Evolutionary conservation across 2,797 vertebrate genomes (phyloP), one percentile per base, ranked within the genome.

Genomic region (Cryptoblepharus egeriae): DNA sequence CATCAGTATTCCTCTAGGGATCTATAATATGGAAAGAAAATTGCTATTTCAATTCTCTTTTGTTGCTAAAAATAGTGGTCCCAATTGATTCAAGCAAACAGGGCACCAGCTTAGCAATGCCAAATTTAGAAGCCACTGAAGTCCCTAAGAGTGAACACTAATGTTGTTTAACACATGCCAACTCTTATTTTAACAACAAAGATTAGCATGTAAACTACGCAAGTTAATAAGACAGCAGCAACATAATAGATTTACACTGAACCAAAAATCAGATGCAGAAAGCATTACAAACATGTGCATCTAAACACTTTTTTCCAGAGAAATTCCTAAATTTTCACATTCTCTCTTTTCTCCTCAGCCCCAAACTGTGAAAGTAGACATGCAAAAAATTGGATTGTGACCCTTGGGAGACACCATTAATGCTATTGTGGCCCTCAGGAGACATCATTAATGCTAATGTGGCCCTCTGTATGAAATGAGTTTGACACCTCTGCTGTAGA

Each of bases 11-110:
- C 93, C 95, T 96, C 93, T 92, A 94, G 93, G 94, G 95, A 95
- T 96, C 94, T 92, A 93, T 95, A 96, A 94, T 95, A 96, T 81
- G 91, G 92, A 90, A 95, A 95, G 92, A 96, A 96, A 96, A 96
- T 89, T 95, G 95, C 95, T 95, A 96, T 96, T 97, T 96, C 95
- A 95, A 96, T 95, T 95, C 95, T 92, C 91, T 86, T 96, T 94
- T 95, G 93, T 93, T 96, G 94, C 96, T 96, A 96, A 95, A 96
- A 97, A 96, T 96, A 97, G 96, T 92, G 93, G 90, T 87, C 93
- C 92, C 93, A 84, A 96, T 95, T 95, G 96, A 96, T 96, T 96
- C 93, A 90, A 92, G 94, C 92, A 93, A 96, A 95, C 92, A 94
- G 94, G 93, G 95, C 93, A 94, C 87, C 37, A 28, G 94, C 92